A percentile compares a stretch with the other conserved stretches of the same genome.
Evolutionary conservation across 2,888 invertebrate species (phyloP).

Genomic region (Amphipyra berbera): DNA sequence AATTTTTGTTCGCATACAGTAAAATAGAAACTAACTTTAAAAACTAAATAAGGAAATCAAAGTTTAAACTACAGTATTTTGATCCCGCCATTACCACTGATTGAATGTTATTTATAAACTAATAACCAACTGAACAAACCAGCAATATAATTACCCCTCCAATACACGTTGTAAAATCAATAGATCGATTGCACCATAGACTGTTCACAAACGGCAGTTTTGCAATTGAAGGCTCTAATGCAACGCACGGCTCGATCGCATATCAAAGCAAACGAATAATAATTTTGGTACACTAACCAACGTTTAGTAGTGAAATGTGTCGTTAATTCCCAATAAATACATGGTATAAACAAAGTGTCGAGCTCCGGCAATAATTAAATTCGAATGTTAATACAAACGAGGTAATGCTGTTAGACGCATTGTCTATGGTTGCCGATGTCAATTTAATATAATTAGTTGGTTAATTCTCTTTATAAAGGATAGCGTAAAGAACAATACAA

Average conservation of each 20-base stretch:
- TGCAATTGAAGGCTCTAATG: slow-evolving; percentile 49
- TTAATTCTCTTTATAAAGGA: no score
- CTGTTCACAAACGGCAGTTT: slow-evolving; percentile 48
- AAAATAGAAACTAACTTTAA: background rate
- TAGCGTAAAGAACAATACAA: no score
- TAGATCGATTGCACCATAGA: slow-evolving; percentile 47
- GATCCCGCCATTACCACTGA: slow-evolving; percentile 7
- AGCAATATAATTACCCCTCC: slow-evolving; percentile 42
- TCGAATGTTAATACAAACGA: background rate
- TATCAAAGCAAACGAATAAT: slow-evolving; percentile 54
- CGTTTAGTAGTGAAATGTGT: slow-evolving; percentile 36
- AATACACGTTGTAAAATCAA: slow-evolving; percentile 54
- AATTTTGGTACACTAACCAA: slow-evolving; percentile 47
- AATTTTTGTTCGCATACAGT: no score
- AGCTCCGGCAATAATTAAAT: slow-evolving; percentile 20
- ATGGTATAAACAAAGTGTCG: slow-evolving; percentile 11
- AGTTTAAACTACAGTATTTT: slow-evolving; percentile 12
- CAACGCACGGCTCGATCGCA: slow-evolving; percentile 30
- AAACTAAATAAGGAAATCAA: background rate
- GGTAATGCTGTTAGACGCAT: slow-evolving; percentile 2
- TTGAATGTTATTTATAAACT: slow-evolving; percentile 25
- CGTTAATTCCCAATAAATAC: slow-evolving; percentile 30
- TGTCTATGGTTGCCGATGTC: background rate
- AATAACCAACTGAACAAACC: slow-evolving; percentile 40
- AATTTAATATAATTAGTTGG: no score